Percentiles rank a stretch among this genome's conserved stretches.
Conservation (phyloP, 2,888 invertebrate genomes). For the Philereme transversata region DNA sequence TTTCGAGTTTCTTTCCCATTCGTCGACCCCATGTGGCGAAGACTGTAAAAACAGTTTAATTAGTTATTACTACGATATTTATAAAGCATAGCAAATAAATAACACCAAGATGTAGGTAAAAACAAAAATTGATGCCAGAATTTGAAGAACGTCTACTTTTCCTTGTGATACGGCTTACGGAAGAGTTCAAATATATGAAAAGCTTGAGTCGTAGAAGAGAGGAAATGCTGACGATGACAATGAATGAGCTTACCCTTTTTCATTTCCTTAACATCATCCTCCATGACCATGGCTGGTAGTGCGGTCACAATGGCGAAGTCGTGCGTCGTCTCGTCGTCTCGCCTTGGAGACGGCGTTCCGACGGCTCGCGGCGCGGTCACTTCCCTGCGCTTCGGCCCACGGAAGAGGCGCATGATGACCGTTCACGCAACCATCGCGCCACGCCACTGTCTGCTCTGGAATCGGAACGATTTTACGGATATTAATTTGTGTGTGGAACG, state of each 20-base stretch:
- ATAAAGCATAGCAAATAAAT: no score
- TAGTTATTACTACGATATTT: neutral
- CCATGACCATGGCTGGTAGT: conserved; percentile 90
- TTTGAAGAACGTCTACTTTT: no score
- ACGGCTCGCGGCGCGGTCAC: conserved; percentile 82
- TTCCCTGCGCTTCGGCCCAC: conserved; percentile 86
- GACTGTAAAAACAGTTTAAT: conserved; percentile 65
- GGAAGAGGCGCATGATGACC: conserved; percentile 86
- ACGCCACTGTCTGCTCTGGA: conserved; percentile 54
- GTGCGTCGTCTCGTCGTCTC: conserved; percentile 75
- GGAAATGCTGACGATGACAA: no score
- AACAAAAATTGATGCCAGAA: neutral
- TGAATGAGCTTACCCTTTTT: conserved; percentile 74
- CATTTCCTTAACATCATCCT: conserved; percentile 86
- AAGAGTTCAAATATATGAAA: no score
- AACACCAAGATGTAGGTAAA: neutral
- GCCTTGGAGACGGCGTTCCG: conserved; percentile 72
- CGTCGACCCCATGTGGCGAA: conserved; percentile 90
- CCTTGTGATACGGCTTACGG: no score
- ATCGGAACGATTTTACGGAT: conserved; percentile 21
- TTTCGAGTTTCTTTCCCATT: conserved; percentile 91
- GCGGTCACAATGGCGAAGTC: conserved; percentile 91
- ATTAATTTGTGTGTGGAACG: conserved; percentile 1
- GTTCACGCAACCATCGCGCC: conserved; percentile 78
- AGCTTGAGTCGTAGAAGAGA: no score